phyloP scores from a whole-genome alignment of 2,113 vertebrate species.

The Cyrtonyx montezumae region DNA sequence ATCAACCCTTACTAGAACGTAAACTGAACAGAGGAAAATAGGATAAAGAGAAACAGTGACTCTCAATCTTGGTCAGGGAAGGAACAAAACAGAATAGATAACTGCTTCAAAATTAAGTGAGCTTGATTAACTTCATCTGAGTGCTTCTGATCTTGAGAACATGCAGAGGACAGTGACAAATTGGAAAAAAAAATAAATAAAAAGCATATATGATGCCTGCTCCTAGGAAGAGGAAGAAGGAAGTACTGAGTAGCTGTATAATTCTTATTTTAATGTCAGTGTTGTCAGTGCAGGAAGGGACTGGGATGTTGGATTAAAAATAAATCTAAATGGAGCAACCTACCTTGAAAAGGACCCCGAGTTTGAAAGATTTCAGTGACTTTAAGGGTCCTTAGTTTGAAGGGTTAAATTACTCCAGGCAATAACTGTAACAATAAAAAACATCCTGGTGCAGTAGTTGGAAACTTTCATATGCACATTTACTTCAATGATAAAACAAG shows the following conservation, averaged over 20 bases:
- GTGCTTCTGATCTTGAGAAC: neutral
- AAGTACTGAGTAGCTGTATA: accelerated
- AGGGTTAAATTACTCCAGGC: neutral
- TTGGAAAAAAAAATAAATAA: neutral
- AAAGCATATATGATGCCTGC: neutral
- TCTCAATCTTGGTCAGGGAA: neutral
- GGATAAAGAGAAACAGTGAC: neutral
- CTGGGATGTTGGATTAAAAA: neutral
- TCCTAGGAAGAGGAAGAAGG: neutral
- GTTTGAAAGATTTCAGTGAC: neutral
- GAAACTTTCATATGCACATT: conserved; percentile 11
- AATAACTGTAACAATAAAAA: neutral
- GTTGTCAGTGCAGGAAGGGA: neutral
- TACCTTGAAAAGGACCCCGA: neutral
- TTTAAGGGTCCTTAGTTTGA: neutral
- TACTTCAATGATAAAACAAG: conserved; percentile 6
- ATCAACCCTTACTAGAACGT: neutral
- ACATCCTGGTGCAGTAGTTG: neutral
- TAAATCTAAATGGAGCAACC: neutral
- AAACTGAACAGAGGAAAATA: neutral
- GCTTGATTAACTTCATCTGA: neutral
- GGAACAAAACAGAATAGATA: neutral
- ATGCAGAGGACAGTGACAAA: no score
- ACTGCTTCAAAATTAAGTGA: neutral
- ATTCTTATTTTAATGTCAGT: neutral